A percentile compares a stretch with the other conserved stretches of the same genome.
Evolutionary conservation across 2,888 invertebrate species (phyloP).

Genomic region (Diarsia brunnea): DNA sequence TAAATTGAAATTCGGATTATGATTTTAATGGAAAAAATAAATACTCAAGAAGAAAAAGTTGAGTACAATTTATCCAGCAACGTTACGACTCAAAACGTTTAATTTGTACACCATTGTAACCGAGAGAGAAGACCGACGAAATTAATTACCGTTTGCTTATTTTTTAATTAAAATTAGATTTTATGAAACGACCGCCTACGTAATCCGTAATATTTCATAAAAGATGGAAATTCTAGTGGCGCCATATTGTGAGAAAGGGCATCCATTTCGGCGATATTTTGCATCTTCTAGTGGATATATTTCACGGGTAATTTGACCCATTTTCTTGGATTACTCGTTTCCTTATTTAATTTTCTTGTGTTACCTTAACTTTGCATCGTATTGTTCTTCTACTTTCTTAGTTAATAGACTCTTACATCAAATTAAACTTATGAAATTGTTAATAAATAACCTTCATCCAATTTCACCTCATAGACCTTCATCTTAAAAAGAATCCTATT

Average conservation of each 20-base stretch:
- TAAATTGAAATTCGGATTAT: conserved; percentile 71
- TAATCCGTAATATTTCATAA: conserved; percentile 89
- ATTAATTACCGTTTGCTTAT: conserved; percentile 88
- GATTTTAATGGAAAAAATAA: conserved; percentile 77
- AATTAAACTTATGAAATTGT: conserved; percentile 53
- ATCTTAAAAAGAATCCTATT: conserved; percentile 71
- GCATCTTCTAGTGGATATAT: conserved; percentile 86
- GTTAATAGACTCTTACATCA: conserved; percentile 10
- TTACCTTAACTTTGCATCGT: conserved; percentile 70
- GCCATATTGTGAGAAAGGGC: conserved; percentile 89
- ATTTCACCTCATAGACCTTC: conserved; percentile 52
- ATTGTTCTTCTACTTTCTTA: conserved; percentile 51
- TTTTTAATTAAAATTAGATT: conserved; percentile 89
- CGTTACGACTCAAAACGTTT: conserved; percentile 77
- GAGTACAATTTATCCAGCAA: conserved; percentile 73
- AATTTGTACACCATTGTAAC: conserved; percentile 85
- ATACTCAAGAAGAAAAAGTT: conserved; percentile 74
- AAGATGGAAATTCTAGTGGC: conserved; percentile 89
- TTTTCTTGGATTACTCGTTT: conserved; percentile 75
- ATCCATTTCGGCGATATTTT: conserved; percentile 86
- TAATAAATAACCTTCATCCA: conserved; percentile 59
- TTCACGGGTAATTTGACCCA: conserved; percentile 83
- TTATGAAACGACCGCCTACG: conserved; percentile 83
- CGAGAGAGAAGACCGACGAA: conserved; percentile 77
- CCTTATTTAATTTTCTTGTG: conserved; percentile 69